A percentile compares a stretch with the other conserved stretches of the same genome.
phyloP scores from a whole-genome alignment of 2,113 vertebrate species.

The Phylloscopus trochilus region DNA sequence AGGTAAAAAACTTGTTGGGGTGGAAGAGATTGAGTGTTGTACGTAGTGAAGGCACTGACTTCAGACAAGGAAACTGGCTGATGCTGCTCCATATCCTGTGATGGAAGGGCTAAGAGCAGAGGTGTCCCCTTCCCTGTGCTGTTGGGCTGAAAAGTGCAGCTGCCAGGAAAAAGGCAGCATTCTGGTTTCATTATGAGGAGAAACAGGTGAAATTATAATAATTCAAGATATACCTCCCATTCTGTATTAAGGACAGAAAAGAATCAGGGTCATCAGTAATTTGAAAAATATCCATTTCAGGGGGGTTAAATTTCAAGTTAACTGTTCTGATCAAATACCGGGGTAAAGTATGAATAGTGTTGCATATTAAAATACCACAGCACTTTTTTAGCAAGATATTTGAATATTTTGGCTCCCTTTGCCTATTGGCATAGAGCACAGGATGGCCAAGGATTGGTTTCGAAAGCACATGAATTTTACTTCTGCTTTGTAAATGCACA shows the following conservation, averaged over 20 bases:
- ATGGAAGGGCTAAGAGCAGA: not conserved
- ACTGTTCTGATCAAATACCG: not conserved
- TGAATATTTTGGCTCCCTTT: conserved; percentile 20
- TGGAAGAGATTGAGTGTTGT: not conserved
- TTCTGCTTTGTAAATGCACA: conserved; percentile 31
- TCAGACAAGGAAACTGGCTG: not conserved
- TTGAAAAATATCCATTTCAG: not conserved
- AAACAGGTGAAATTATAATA: not conserved
- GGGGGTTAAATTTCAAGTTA: not conserved
- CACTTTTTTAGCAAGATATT: not conserved
- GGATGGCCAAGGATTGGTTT: conserved; percentile 22
- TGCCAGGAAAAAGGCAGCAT: not conserved
- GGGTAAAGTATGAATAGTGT: not conserved
- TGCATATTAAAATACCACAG: not conserved
- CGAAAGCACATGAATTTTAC: not conserved
- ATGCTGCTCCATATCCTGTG: not conserved
- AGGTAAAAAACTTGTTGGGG: not conserved
- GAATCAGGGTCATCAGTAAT: too few species aligned
- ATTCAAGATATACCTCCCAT: not conserved
- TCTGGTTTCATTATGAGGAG: not conserved
- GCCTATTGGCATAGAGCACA: not conserved
- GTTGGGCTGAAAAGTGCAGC: not conserved
- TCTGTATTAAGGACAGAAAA: not conserved
- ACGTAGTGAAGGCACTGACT: rapidly evolving
- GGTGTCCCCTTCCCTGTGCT: not conserved